Conservation (phyloP, 1,140 invertebrate species). For the Aphaenogaster rudis region DNA sequence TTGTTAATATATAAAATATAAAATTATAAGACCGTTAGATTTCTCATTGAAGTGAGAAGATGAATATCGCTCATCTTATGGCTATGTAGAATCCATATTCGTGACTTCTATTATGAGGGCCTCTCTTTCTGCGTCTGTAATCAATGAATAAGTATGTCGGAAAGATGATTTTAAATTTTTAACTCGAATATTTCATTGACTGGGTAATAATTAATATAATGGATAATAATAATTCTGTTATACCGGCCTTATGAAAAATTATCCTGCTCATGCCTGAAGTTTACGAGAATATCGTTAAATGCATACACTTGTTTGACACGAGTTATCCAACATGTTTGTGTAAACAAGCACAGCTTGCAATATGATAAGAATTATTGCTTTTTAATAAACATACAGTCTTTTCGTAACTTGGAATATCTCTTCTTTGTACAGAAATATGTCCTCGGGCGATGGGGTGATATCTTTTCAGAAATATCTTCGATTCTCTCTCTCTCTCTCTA, state of each 20-base stretch:
- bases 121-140: not conserved
- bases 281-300: not conserved
- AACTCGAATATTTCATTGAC: not conserved
- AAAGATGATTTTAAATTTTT: conserved; percentile 6
- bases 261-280: not conserved
- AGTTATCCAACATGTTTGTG: not conserved
- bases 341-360: not conserved
- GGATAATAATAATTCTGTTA: conserved; percentile 12
- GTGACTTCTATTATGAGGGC: not conserved
- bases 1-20: conserved; percentile 29
- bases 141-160: not conserved
- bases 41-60: conserved; percentile 2
- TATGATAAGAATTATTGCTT: conserved; percentile 16
- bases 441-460: not conserved
- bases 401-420: not conserved
- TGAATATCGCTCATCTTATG: not conserved
- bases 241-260: not conserved
- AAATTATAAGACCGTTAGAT: conserved; percentile 12
- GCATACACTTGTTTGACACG: not conserved
- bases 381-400: conserved; percentile 29
- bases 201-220: not conserved
- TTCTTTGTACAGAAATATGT: not conserved
- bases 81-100: not conserved
- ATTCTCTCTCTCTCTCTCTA: not conserved
- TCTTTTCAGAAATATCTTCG: not conserved